phyloP scores from a whole-genome alignment of 2,888 invertebrate genomes.

The Oligia strigilis region DNA sequence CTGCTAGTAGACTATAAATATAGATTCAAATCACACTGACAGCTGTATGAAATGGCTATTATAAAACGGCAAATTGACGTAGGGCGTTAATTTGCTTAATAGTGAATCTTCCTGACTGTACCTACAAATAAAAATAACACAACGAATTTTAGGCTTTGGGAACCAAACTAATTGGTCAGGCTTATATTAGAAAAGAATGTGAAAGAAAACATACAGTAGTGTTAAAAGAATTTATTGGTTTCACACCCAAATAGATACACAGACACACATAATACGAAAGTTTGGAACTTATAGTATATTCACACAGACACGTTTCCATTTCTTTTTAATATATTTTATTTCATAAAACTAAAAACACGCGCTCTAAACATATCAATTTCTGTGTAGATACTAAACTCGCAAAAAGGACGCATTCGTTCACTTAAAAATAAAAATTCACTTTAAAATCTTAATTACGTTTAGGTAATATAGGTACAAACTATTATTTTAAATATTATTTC shows the following conservation, averaged over 20 bases:
- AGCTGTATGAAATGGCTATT: not conserved
- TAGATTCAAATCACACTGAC: not conserved
- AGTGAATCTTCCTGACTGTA: not conserved
- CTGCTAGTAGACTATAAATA: too few relatives aligned
- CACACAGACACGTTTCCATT: constrained; percentile 51
- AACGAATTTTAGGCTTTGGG: not conserved
- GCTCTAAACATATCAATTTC: constrained; percentile 34
- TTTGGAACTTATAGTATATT: constrained; percentile 54
- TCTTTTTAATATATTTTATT: constrained; percentile 48
- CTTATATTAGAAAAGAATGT: not conserved
- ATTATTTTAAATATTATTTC: constrained; percentile 73
- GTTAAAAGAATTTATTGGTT: constrained; percentile 67
- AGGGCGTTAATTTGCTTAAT: not conserved
- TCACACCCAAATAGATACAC: constrained; percentile 50
- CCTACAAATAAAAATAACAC: not conserved
- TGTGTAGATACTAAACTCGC: not conserved
- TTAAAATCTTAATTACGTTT: constrained; percentile 45
- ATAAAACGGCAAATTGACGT: not conserved
- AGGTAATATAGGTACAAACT: constrained; percentile 56
- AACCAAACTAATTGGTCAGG: not conserved
- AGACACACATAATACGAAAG: constrained; percentile 41
- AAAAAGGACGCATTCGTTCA: constrained; percentile 30
- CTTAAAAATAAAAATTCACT: constrained; percentile 44
- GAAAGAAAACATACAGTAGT: constrained; percentile 26
- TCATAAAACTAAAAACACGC: constrained; percentile 34